These are phyloP conservation scores for Drosophila sucinea DNA, from an alignment of 1,140 invertebrate genomes.

Conservation along the genomic window DNA sequence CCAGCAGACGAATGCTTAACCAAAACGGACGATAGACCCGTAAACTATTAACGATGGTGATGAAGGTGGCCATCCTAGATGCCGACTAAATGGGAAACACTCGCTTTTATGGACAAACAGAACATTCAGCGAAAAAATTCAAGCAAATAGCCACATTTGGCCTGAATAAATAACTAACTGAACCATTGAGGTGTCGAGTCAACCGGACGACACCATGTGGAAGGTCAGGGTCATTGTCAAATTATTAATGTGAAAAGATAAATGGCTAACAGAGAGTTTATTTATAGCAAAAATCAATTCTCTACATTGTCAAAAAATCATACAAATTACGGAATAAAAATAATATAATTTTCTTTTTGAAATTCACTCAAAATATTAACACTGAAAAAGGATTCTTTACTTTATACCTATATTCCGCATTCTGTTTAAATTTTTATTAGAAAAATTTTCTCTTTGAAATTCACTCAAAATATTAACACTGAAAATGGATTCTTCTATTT, in stretches of 20 bases:
- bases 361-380: too few relatives aligned
- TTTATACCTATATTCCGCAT: neutral
- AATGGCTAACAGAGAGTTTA: neutral
- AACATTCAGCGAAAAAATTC: conserved; percentile 8
- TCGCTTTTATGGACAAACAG: conserved; percentile 41
- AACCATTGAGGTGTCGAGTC: neutral
- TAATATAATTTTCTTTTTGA: too few relatives aligned
- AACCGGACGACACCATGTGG: neutral
- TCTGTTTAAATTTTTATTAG: neutral
- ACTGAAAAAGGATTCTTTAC: neutral
- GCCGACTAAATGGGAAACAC: neutral
- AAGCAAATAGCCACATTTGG: neutral
- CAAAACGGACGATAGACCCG: conserved; percentile 56
- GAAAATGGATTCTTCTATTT: neutral
- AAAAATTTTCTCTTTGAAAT: too few relatives aligned
- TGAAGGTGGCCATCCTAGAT: conserved; percentile 25
- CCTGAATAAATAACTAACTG: neutral
- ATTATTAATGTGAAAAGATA: neutral
- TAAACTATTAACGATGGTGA: conserved; percentile 44
- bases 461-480: too few relatives aligned
- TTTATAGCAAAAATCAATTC: neutral
- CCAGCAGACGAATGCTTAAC: conserved; percentile 49
- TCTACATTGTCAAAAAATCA: neutral
- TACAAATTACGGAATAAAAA: neutral
- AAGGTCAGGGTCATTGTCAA: neutral